Conservation (phyloP, 1,140 invertebrate genomes). For the Saccostrea echinata region DNA sequence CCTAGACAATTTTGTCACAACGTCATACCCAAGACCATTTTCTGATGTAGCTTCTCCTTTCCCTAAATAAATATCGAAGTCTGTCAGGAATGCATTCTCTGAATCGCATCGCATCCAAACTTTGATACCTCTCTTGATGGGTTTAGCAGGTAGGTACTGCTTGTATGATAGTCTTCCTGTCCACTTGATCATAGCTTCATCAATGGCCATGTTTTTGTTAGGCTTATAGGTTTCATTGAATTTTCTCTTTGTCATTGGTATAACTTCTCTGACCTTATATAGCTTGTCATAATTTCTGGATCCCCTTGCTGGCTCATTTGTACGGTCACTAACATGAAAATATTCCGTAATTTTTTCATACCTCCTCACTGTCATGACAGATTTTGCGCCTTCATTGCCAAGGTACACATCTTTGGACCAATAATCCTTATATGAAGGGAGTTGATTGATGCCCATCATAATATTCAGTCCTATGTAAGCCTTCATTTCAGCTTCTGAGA, state of each 20-base stretch:
- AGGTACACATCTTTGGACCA: too few relatives aligned
- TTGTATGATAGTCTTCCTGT: conserved; percentile 78
- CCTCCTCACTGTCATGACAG: conserved; percentile 48
- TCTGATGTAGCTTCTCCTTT: background rate
- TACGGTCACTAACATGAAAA: conserved; percentile 60
- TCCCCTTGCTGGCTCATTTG: conserved; percentile 13
- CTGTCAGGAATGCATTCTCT: conserved; percentile 51
- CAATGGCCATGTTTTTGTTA: conserved; percentile 56
- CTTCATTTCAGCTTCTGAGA: too few relatives aligned
- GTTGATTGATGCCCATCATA: too few relatives aligned
- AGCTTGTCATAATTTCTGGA: conserved; percentile 55
- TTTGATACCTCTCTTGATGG: conserved; percentile 80
- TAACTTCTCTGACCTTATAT: conserved; percentile 58
- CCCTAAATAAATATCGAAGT: conserved; percentile 55
- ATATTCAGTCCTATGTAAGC: too few relatives aligned
- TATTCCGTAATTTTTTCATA: conserved; percentile 61
- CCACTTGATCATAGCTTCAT: conserved; percentile 80
- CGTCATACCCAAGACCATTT: conserved; percentile 45
- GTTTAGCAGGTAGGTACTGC: conserved; percentile 79
- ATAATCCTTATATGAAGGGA: too few relatives aligned
- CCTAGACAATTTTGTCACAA: conserved; percentile 18
- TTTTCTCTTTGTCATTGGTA: conserved; percentile 48
- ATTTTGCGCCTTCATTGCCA: too few relatives aligned
- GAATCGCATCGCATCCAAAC: conserved; percentile 68
- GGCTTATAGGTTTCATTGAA: conserved; percentile 48